Evolutionary conservation across 2,888 invertebrate species (phyloP), one percentile per base, ranked within the genome.

Genomic region (Dromius quadrimaculatus): DNA sequence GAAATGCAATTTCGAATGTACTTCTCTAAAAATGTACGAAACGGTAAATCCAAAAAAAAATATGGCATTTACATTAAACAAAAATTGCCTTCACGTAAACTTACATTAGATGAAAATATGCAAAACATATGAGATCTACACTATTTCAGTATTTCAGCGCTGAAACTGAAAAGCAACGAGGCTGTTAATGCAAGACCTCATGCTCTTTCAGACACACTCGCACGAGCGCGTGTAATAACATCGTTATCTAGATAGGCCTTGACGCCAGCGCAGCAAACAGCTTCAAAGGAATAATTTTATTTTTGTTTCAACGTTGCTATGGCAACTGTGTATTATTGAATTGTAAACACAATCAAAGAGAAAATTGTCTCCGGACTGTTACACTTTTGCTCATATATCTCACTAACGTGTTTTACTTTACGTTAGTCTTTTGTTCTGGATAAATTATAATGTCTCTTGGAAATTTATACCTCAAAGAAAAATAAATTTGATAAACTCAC

Each of bases 271-370:
- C 11, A 28, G 54, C 22, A 59, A 57, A 45, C 45, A 59, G 68
- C 68, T 59, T 68, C 68, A 68, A 68, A 68, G 59, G 68, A 68
- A 68, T 68, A 59, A 68, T 68, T 68, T 68, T 59, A 68, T 68
- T 68, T 68, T 68, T 68, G 68, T 68, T 68, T 68, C 47, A 17
- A 23, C 64, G 68, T 68, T 59, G 20, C 57, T 22, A 68, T 68
- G 38, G 68, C 45, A 15, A 68, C 68, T 32, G 59, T 59, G 59
- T 59, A 45, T 68, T 68, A 68, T 68, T 68, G 59, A 68, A 68
- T 68, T 68, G 59, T 68, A 68, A 59, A 57, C 68, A 68, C 68
- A 68, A 68, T 68, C 68, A 68, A 45, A 28, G 45, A 59, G 68
- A 68, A 68, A 68, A 68, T 68, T 68, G 68, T 68, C 62, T 62